phyloP scores from a whole-genome alignment of 2,113 vertebrate genomes.

The Spea multiplicata region DNA sequence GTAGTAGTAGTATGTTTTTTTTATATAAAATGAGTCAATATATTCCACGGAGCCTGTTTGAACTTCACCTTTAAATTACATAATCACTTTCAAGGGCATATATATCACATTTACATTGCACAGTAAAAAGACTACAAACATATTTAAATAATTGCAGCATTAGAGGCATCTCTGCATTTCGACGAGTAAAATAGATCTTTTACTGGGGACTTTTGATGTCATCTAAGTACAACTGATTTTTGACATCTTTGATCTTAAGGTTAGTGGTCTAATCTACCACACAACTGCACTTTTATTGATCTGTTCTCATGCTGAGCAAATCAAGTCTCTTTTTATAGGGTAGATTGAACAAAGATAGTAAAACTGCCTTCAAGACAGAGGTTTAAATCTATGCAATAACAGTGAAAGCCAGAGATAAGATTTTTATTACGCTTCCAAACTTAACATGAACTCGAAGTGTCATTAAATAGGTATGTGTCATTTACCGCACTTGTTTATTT shows the following conservation, averaged over 20 bases:
- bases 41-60: neutral
- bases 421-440: constrained; percentile 85
- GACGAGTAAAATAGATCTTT: constrained; percentile 53
- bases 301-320: constrained; percentile 88
- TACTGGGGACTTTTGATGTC: constrained; percentile 72
- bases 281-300: constrained; percentile 86
- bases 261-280: constrained; percentile 75
- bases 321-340: constrained; percentile 84
- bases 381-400: constrained; percentile 79
- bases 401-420: constrained; percentile 84
- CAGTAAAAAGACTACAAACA: constrained; percentile 52
- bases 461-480: constrained; percentile 82
- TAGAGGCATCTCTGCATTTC: constrained; percentile 30
- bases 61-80: neutral
- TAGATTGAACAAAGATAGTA: constrained; percentile 83
- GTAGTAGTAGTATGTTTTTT: too few relatives aligned
- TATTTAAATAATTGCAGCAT: constrained; percentile 59
- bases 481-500: constrained; percentile 78
- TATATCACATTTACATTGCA: constrained; percentile 50
- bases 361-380: constrained; percentile 77
- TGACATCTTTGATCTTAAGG: constrained; percentile 80
- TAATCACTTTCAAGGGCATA: neutral
- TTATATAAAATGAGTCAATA: too few relatives aligned
- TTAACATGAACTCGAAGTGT: constrained; percentile 78
- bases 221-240: constrained; percentile 67